Conservation (phyloP, 2,888 invertebrate genomes). For the Xestia c-nigrum region DNA sequence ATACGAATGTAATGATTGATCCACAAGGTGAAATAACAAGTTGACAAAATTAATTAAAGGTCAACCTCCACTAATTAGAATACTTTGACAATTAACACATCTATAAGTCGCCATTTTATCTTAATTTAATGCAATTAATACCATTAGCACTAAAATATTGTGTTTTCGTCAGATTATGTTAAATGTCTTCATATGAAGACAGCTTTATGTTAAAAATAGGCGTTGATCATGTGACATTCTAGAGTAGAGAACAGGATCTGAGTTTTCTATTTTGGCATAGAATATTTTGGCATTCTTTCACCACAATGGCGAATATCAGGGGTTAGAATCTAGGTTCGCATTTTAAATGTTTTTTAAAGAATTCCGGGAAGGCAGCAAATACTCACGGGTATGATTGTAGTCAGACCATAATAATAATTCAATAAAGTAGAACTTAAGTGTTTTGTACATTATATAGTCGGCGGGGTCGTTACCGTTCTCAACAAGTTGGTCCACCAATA, state of each 20-base stretch:
- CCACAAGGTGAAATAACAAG: slow-evolving; percentile 53
- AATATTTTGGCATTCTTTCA: too few species aligned
- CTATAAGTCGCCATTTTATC: slow-evolving; percentile 59
- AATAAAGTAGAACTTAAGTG: too few species aligned
- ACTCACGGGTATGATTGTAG: too few species aligned
- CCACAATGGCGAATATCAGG: background rate
- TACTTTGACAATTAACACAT: slow-evolving; percentile 62
- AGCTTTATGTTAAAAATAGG: slow-evolving; percentile 38
- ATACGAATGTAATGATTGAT: slow-evolving; percentile 58
- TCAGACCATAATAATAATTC: background rate
- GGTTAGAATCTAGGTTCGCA: background rate
- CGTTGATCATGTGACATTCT: slow-evolving; percentile 7
- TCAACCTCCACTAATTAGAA: slow-evolving; percentile 63
- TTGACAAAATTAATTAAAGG: slow-evolving; percentile 59
- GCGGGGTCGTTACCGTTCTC: too few species aligned
- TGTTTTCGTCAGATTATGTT: slow-evolving; percentile 38
- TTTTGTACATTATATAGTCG: too few species aligned
- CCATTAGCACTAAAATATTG: slow-evolving; percentile 44
- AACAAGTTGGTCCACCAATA: background rate
- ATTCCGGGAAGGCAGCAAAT: background rate
- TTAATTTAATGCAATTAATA: slow-evolving; percentile 60
- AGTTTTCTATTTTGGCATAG: slow-evolving; percentile 20
- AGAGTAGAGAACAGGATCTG: slow-evolving; percentile 24
- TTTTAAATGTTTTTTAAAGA: background rate
- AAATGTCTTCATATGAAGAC: slow-evolving; percentile 33